Evolutionary conservation across 2,113 vertebrate genomes (phyloP).

Genomic region (Anser brachyrhynchus): DNA sequence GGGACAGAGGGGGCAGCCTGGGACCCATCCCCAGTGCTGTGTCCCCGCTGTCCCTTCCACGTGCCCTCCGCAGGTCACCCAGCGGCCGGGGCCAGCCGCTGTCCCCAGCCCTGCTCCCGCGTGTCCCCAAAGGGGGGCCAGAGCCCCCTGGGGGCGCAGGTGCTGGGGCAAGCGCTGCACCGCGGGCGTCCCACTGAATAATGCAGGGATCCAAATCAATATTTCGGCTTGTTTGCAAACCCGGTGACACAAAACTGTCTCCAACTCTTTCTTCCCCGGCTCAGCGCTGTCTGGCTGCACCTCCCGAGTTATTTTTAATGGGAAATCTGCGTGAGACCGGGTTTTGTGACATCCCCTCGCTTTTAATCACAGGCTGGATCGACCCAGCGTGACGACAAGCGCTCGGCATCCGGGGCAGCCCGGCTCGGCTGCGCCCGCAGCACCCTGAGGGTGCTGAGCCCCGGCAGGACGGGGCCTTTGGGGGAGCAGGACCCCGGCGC

Average conservation of each 20-base stretch:
- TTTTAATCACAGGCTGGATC: conserved; percentile 36
- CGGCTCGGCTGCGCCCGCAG: not conserved
- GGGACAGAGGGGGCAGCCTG: not conserved
- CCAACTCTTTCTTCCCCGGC: not conserved
- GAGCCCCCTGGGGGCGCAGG: rapidly evolving
- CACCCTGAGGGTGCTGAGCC: not conserved
- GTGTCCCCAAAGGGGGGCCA: no score
- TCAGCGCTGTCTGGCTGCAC: not conserved
- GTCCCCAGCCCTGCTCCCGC: not conserved
- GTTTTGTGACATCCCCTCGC: conserved; percentile 30
- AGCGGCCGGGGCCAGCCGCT: no score
- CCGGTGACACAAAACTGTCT: conserved; percentile 61
- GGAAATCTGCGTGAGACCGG: conserved; percentile 4
- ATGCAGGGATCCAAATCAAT: conserved; percentile 29
- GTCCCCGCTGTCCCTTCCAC: not conserved
- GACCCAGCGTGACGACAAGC: not conserved
- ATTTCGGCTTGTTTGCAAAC: conserved; percentile 48
- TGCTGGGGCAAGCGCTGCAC: not conserved
- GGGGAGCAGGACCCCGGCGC: not conserved
- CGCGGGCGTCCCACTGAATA: conserved; percentile 12
- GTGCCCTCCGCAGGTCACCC: no score
- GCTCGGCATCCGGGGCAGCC: not conserved
- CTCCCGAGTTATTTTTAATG: conserved; percentile 44
- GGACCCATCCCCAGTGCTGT: rapidly evolving
- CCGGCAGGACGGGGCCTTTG: not conserved